Evolutionary conservation across 2,888 invertebrate genomes (phyloP), one percentile per base, ranked within the genome.

Genomic region (Diaperis boleti): DNA sequence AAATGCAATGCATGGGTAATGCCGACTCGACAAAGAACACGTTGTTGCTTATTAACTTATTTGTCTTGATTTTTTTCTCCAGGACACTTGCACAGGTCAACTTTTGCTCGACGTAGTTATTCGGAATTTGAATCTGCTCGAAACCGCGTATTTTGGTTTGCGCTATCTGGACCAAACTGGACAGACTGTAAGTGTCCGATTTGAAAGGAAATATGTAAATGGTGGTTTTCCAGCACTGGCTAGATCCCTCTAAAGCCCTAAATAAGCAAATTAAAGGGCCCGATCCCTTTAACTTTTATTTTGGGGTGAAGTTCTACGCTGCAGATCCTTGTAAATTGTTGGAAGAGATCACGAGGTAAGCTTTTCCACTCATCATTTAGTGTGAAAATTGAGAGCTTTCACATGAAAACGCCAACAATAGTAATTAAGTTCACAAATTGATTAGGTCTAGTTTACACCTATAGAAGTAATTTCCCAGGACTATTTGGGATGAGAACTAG

Each of bases 301-400:
- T 98, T 80, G 96, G 96, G 61, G 96, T 98, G 67, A 97, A 97
- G 83, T 98, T 96, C 83, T 98, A 98, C 83, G 95, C 96, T 1
- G 95, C 95, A 0, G 97, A 98, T 84, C 97, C 97, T 1, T 96
- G 96, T 84, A 96, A 96, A 81, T 86, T 98, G 63, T 85, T 94
- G 64, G 97, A 97, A 83, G 97, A 98, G 85, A 96, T 96, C 75
- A 97, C 97, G 62, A 89, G 96, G 95, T 95, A 84, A 59, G 35
- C n/a, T n/a, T n/a, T n/a, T n/a, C n/a, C n/a, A n/a, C n/a, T n/a
- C n/a, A n/a, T n/a, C n/a, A n/a, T n/a, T n/a, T n/a, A n/a, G n/a
- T n/a, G n/a, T n/a, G n/a, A n/a, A n/a, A n/a, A n/a, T n/a, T n/a
- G n/a, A 42, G 54, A 42, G 1, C 29, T 39, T 41, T 54, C 31